phyloP scores from a whole-genome alignment of 2,797 vertebrate species.

The Pelobates cultripes region DNA sequence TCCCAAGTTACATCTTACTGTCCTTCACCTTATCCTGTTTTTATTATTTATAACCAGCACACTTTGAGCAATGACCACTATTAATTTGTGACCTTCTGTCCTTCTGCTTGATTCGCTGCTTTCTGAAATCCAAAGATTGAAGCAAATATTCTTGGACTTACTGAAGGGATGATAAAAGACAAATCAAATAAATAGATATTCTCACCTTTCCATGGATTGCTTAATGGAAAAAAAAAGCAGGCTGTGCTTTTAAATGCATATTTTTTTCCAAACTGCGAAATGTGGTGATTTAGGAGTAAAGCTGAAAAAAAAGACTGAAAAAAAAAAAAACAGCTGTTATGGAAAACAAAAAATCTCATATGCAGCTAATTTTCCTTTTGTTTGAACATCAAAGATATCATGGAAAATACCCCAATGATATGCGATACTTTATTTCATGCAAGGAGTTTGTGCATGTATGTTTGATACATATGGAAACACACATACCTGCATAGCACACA shows the following conservation, averaged over 20 bases:
- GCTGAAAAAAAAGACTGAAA: no score
- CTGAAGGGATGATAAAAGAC: constrained; percentile 67
- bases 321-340: no score
- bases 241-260: not conserved
- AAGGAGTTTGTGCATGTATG: no score
- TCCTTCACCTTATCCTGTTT: constrained; percentile 92
- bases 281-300: no score
- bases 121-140: constrained; percentile 95
- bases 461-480: no score
- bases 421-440: no score
- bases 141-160: constrained; percentile 75
- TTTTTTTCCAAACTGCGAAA: not conserved
- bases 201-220: constrained; percentile 25
- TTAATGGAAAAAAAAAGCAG: constrained; percentile 17
- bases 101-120: constrained; percentile 95
- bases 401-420: no score
- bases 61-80: constrained; percentile 99
- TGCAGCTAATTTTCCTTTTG: no score
- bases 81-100: constrained; percentile 99
- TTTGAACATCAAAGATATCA: no score
- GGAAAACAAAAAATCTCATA: no score
- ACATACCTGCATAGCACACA: no score
- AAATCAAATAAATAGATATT: constrained; percentile 12
- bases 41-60: constrained; percentile 97
- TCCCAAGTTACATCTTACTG: constrained; percentile 84